Base-by-base conservation (phyloP, 2,113 vertebrate species). In the Cairina moschata region DNA sequence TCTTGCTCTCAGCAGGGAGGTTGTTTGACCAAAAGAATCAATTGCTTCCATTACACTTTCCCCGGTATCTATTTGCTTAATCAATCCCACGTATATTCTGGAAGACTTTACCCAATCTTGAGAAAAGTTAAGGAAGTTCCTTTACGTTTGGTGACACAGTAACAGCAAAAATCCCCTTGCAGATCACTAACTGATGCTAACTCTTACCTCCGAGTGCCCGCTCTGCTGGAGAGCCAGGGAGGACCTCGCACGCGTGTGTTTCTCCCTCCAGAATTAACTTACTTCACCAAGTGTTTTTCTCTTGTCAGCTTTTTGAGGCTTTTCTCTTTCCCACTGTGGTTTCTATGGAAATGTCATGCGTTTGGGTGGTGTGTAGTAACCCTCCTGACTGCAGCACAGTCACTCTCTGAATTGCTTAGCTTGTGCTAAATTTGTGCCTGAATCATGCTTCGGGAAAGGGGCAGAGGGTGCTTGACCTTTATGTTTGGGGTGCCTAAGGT, bases 271-370 rank as follows among this genome's bases (percentile, higher is more conserved):
- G 86, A 86, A 56, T 83, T 40, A 40, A 40, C 40, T 40, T 40
- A 42, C 67, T 90, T 93, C 34, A 68, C 86, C 76, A 26, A 20
- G 68, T 77, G 76, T 82, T 28, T 94, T 93, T 91, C 34, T 63
- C 65, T 86, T 81, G 77, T 75, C 91, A 91, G 88, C 68, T 95
- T 91, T 96, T 95, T 86, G 84, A 75, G 91, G 84, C 69, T 82
- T 80, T 74, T 92, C 52, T 91, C 68, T 88, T 95, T 93, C 87
- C 88, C 40, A 3, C 90, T 82, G 82, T 90, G 88, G 95, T 97
- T 95, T 80, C 96, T 94, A 90, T 94, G 95, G 96, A 91, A 96
- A 96, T 96, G 93, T 86, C 86, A 74, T 52, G 74, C 92, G 87
- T 82, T 93, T 81, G 85, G 94, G 91, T 83, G 91, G 83, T 83